These are phyloP conservation scores for Hirtodrosophila confusa DNA, from an alignment of 2,888 invertebrate genomes.

Conservation along the genomic window DNA sequence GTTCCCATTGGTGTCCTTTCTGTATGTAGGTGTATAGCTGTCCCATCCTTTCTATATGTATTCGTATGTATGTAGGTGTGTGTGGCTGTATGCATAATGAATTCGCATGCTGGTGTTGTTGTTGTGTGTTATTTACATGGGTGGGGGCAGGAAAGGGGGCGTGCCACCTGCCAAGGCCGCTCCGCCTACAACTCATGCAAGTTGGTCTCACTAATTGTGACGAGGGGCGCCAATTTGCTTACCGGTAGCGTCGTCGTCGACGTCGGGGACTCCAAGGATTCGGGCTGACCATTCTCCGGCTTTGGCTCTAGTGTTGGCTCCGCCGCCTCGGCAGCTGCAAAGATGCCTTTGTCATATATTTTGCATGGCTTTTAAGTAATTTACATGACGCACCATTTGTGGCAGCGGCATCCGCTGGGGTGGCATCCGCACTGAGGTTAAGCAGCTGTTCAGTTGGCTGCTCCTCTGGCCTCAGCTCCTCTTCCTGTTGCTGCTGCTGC, in stretches of 20 bases:
- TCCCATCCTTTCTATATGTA: too few species aligned
- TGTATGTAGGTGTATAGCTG: too few species aligned
- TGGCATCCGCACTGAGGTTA: slow-evolving; percentile 29
- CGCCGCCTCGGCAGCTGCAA: slow-evolving; percentile 33
- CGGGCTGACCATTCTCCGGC: slow-evolving; percentile 43
- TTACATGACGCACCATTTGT: slow-evolving; percentile 60
- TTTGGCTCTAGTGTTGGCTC: slow-evolving; percentile 2
- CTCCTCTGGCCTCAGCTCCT: slow-evolving; percentile 11
- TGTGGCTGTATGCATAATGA: slow-evolving; percentile 27
- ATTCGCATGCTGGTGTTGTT: slow-evolving; percentile 48
- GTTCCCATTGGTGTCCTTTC: too few species aligned
- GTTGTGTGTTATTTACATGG: slow-evolving; percentile 49
- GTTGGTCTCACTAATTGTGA: slow-evolving; percentile 86
- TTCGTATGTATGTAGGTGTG: background rate
- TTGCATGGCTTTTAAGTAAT: slow-evolving; percentile 44
- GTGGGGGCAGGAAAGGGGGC: background rate
- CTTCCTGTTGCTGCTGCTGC: slow-evolving; percentile 32
- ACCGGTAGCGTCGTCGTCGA: slow-evolving; percentile 79
- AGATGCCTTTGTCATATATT: slow-evolving; percentile 34
- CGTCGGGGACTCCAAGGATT: slow-evolving; percentile 18
- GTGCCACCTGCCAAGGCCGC: slow-evolving; percentile 14
- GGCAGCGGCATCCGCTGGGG: slow-evolving; percentile 49
- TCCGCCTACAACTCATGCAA: slow-evolving; percentile 64
- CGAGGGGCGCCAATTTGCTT: slow-evolving; percentile 85
- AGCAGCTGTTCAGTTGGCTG: slow-evolving; percentile 36